Percentiles rank a stretch among this genome's conserved stretches.
phyloP scores from a whole-genome alignment of 2,113 vertebrate genomes.

The Stegostoma tigrinum region DNA sequence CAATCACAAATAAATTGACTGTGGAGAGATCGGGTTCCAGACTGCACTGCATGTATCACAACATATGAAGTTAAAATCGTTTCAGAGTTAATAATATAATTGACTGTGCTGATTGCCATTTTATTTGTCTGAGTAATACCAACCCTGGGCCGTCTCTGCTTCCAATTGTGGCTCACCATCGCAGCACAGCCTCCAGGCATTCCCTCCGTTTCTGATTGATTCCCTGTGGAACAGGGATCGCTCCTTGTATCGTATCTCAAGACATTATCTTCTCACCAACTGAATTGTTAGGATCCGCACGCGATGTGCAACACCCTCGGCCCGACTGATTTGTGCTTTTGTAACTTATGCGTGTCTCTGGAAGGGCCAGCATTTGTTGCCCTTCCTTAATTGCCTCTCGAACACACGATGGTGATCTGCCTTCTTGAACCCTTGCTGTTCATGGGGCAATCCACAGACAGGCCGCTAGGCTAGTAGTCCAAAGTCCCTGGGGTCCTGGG shows the following conservation, averaged over 20 bases:
- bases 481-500: too few species aligned
- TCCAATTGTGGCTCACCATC: not conserved
- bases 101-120: not conserved
- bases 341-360: too few species aligned
- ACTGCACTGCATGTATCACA: not conserved
- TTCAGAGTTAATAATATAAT: not conserved
- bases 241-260: not conserved
- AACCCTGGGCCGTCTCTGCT: too few species aligned
- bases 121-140: not conserved
- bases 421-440: not conserved
- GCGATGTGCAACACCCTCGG: not conserved
- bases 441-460: not conserved
- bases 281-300: not conserved
- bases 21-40: not conserved
- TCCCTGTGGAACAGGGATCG: not conserved
- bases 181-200: not conserved
- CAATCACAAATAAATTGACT: not conserved
- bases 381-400: not conserved
- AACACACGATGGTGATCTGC: not conserved
- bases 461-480: too few species aligned
- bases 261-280: not conserved
- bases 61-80: not conserved
- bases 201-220: not conserved
- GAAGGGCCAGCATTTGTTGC: not conserved
- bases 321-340: too few species aligned